Conservation (phyloP, 2,113 vertebrate genomes). For the Axis porcinus region DNA sequence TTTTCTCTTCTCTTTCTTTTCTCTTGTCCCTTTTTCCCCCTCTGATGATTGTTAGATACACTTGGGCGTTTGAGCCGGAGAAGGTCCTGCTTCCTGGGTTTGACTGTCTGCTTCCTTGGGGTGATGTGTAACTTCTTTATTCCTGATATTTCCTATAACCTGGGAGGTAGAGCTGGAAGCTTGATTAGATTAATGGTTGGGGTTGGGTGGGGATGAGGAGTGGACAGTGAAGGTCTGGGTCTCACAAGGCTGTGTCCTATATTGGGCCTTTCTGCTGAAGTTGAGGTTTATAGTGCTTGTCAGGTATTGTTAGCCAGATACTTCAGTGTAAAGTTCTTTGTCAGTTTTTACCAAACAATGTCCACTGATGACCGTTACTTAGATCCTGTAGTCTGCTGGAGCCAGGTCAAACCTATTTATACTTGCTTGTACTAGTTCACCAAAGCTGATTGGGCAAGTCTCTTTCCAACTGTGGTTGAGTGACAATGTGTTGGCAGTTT, state of each 20-base stretch:
- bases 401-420: not conserved
- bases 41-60: not conserved
- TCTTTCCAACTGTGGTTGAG: not conserved
- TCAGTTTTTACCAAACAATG: not conserved
- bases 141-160: not conserved
- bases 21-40: not conserved
- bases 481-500: not conserved
- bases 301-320: not conserved
- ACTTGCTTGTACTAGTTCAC: not conserved
- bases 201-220: not conserved
- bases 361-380: not conserved
- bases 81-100: not conserved
- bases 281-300: not conserved
- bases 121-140: not conserved
- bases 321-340: not conserved
- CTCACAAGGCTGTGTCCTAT: not conserved
- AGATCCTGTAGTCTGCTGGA: not conserved
- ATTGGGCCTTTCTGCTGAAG: not conserved
- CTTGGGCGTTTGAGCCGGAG: not conserved
- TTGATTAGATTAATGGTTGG: not conserved
- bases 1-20: not conserved
- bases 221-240: not conserved
- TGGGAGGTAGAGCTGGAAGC: not conserved
- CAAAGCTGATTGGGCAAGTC: rapidly evolving
- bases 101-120: not conserved